A percentile compares a stretch with the other conserved stretches of the same genome.
Evolutionary conservation across 2,797 vertebrate genomes (phyloP).

Genomic region (Squalus acanthias): DNA sequence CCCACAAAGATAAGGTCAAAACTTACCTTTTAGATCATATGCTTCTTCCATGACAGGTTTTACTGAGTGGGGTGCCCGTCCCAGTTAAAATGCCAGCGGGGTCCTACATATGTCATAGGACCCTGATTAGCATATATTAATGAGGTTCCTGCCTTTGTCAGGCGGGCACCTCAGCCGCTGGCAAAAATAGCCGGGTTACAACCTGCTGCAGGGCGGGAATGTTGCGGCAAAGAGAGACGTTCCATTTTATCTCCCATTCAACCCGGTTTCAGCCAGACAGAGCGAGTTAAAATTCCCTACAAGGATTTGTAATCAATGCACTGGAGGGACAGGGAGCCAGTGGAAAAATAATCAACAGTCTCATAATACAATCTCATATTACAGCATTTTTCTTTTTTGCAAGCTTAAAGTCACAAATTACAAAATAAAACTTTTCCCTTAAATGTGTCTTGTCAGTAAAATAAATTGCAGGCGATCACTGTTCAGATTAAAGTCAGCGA

Average conservation of each 20-base stretch:
- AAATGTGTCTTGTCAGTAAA: background rate
- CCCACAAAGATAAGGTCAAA: background rate
- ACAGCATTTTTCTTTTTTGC: background rate
- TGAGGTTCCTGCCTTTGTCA: background rate
- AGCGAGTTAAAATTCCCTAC: background rate
- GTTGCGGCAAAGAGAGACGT: background rate
- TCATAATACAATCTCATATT: background rate
- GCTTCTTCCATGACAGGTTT: background rate
- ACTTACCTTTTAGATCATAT: background rate
- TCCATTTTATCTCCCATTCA: background rate
- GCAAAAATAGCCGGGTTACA: background rate
- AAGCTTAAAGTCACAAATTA: background rate
- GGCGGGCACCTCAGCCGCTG: background rate
- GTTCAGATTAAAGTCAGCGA: background rate
- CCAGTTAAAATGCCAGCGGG: background rate
- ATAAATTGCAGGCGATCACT: conserved; percentile 6
- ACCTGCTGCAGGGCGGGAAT: background rate
- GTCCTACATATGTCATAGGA: background rate
- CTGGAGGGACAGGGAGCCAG: background rate
- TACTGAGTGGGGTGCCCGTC: background rate
- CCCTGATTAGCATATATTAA: background rate
- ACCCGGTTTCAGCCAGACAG: background rate
- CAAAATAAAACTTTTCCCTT: background rate
- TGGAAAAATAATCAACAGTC: background rate
- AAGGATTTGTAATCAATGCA: background rate